These are phyloP conservation scores for Ianthella basta DNA, from an alignment of 37 sponge, comb jelly and placozoan species.

Conservation along the genomic window DNA sequence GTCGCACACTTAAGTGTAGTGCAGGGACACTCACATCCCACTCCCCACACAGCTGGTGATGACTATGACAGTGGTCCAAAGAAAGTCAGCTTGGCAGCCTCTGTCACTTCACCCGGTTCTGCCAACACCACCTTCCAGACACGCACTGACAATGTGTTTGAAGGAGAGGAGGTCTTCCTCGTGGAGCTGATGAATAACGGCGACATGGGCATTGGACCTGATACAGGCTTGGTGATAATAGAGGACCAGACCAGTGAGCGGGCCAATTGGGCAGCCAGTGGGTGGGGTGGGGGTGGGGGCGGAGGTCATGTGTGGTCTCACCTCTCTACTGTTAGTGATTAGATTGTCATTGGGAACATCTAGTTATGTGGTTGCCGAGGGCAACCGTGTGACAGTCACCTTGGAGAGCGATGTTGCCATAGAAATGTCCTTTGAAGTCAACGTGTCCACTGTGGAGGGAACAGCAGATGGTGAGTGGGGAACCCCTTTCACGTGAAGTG, in stretches of 20 bases:
- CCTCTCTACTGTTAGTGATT: too few species aligned
- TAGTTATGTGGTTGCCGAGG: neutral
- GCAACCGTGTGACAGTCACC: neutral
- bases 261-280: neutral
- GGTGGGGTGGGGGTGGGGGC: neutral
- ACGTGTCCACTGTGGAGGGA: neutral
- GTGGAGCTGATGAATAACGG: too few species aligned
- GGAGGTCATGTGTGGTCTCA: too few species aligned
- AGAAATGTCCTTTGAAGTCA: neutral
- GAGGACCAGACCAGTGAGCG: neutral
- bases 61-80: neutral
- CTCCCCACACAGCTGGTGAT: neutral
- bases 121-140: neutral
- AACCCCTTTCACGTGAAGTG: neutral
- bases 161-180: constrained; percentile 5
- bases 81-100: too few species aligned
- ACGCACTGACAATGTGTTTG: neutral
- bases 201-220: too few species aligned
- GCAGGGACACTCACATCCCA: too few species aligned
- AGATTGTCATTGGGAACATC: too few species aligned
- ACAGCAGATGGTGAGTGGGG: neutral
- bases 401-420: neutral
- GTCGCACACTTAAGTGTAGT: too few species aligned
- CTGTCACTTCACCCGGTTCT: too few species aligned
- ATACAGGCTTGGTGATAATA: too few species aligned